Conservation (phyloP, 2,113 vertebrate species). For the Colossoma macropomum region DNA sequence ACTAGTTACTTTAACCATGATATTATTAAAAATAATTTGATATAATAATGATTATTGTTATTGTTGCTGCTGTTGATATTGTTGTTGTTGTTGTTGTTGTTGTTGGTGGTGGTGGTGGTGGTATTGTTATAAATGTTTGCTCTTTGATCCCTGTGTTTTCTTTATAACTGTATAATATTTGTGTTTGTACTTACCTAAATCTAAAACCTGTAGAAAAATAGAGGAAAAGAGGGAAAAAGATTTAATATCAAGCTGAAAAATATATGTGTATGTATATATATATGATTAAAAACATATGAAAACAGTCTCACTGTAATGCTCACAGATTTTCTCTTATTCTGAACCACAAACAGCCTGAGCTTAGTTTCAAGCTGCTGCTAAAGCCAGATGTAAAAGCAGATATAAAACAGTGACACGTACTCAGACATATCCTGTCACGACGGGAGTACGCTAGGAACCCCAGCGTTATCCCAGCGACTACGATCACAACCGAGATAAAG, state of each 20-base stretch:
- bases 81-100: too few species aligned
- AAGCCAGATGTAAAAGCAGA: background rate
- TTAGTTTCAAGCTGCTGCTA: background rate
- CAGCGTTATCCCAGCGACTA: conserved; percentile 59
- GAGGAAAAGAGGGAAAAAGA: background rate
- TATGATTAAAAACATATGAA: background rate
- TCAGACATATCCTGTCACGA: conserved; percentile 74
- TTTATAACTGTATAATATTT: too few species aligned
- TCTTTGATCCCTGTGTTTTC: background rate
- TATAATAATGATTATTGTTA: too few species aligned
- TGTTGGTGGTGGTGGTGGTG: too few species aligned
- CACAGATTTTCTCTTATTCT: background rate
- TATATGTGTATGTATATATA: too few species aligned
- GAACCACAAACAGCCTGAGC: background rate
- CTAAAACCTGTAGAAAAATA: conserved; percentile 66
- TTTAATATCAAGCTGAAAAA: background rate
- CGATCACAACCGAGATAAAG: conserved; percentile 71
- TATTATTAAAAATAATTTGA: too few species aligned
- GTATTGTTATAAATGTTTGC: background rate
- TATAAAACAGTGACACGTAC: conserved; percentile 58
- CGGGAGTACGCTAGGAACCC: conserved; percentile 67
- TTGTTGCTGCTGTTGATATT: too few species aligned
- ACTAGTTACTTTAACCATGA: too few species aligned
- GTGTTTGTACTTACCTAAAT: conserved; percentile 72
- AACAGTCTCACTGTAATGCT: background rate